These are phyloP conservation scores for Macropodus opercularis DNA, from an alignment of 2,797 vertebrate species.

Conservation along the genomic window DNA sequence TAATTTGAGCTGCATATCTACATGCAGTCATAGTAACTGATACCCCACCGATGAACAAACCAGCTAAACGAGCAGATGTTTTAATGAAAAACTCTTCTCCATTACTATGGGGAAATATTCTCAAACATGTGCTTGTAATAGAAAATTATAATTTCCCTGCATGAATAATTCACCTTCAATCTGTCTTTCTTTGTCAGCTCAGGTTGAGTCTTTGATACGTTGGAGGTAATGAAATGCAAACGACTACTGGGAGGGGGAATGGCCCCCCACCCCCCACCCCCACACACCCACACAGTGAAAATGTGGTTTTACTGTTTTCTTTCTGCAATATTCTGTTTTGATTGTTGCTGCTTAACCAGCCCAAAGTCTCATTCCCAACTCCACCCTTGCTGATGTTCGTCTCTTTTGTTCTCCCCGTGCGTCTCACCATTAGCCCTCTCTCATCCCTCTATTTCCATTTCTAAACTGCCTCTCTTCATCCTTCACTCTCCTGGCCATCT, in stretches of 20 bases:
- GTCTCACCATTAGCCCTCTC: slow-evolving; percentile 71
- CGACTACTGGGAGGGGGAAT: slow-evolving; percentile 18
- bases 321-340: slow-evolving; percentile 31
- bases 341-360: slow-evolving; percentile 38
- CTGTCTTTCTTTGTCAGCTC: slow-evolving; percentile 70
- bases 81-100: slow-evolving; percentile 25
- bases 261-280: slow-evolving; percentile 1
- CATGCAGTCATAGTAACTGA: not conserved
- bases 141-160: slow-evolving; percentile 60
- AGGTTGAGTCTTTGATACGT: slow-evolving; percentile 69
- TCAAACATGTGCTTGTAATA: slow-evolving; percentile 52
- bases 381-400: slow-evolving; percentile 52
- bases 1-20: not conserved
- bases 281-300: slow-evolving; percentile 3
- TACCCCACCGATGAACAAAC: not conserved
- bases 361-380: slow-evolving; percentile 53
- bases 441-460: slow-evolving; percentile 82
- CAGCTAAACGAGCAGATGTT: slow-evolving; percentile 7
- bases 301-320: slow-evolving; percentile 33
- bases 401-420: slow-evolving; percentile 74
- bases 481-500: slow-evolving; percentile 81
- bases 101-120: slow-evolving; percentile 41
- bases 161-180: slow-evolving; percentile 76
- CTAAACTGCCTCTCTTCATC: slow-evolving; percentile 80
- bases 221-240: slow-evolving; percentile 74